A percentile compares a stretch with the other conserved stretches of the same genome.
Conservation (phyloP, 2,888 invertebrate genomes). For the Trissonchulus sp. region DNA sequence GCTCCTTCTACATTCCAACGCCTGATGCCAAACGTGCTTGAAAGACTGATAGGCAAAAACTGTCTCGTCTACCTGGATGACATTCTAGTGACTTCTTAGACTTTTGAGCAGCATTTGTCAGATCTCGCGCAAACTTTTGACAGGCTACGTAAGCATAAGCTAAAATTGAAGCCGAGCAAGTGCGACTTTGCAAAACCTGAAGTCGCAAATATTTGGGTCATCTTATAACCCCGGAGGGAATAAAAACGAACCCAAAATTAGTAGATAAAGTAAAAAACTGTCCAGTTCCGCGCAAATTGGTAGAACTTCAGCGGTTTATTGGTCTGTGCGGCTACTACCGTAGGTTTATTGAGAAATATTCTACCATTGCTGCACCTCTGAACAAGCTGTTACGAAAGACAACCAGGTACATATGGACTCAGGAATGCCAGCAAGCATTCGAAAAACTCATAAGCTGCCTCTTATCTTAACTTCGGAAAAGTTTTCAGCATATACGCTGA, state of each 20-base stretch:
- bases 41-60: too few species aligned
- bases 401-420: not conserved
- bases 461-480: not conserved
- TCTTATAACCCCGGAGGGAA: not conserved
- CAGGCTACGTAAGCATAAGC: not conserved
- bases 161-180: conserved; percentile 11
- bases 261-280: not conserved
- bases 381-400: not conserved
- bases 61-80: too few species aligned
- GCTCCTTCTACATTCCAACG: too few species aligned
- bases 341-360: not conserved
- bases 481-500: not conserved
- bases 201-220: conserved; percentile 5
- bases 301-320: not conserved
- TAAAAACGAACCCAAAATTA: not conserved
- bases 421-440: not conserved
- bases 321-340: conserved; percentile 14
- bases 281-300: not conserved
- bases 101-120: conserved; percentile 1
- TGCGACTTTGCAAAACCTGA: not conserved
- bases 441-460: not conserved
- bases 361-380: conserved; percentile 1
- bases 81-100: conserved; percentile 6
- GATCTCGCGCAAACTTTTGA: not conserved
- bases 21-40: too few species aligned